phyloP scores from a whole-genome alignment of 2,888 invertebrate genomes.

The Augiades crinisus region DNA sequence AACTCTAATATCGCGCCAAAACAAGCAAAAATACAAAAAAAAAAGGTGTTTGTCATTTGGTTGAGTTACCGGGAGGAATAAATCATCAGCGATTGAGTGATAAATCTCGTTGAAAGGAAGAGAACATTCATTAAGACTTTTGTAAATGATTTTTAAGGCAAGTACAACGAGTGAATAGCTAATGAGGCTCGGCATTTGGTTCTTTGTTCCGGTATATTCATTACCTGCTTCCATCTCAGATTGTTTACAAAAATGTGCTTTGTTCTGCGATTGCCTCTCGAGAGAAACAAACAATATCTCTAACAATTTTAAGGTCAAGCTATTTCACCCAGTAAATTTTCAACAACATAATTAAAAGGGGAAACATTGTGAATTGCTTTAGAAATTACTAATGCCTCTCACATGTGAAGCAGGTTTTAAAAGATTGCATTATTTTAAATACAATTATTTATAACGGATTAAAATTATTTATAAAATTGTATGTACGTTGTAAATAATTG shows the following conservation, averaged over 20 bases:
- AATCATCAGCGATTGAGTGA: slow-evolving; percentile 34
- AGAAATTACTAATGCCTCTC: slow-evolving; percentile 37
- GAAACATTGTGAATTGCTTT: slow-evolving; percentile 38
- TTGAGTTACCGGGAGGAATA: slow-evolving; percentile 12
- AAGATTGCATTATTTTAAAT: no score
- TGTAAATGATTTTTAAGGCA: slow-evolving; percentile 71
- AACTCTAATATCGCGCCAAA: no score
- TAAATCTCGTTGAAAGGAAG: slow-evolving; percentile 42
- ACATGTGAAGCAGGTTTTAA: no score
- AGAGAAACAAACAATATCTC: slow-evolving; percentile 65
- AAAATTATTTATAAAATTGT: no score
- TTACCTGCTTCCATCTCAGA: slow-evolving; percentile 64
- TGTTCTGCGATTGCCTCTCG: slow-evolving; percentile 54
- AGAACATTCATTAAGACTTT: slow-evolving; percentile 63
- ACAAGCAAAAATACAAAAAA: not conserved
- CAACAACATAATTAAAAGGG: slow-evolving; percentile 54
- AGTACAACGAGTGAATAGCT: slow-evolving; percentile 65
- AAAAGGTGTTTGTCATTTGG: slow-evolving; percentile 8
- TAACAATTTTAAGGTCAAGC: slow-evolving; percentile 69
- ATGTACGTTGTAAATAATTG: no score
- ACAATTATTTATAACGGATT: no score
- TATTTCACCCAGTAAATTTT: slow-evolving; percentile 50
- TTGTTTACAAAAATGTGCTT: slow-evolving; percentile 64
- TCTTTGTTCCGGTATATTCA: slow-evolving; percentile 75
- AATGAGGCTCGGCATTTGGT: slow-evolving; percentile 64